Evolutionary conservation across 2,797 vertebrate species (phyloP).

Genomic region (Ispidina lecontei): DNA sequence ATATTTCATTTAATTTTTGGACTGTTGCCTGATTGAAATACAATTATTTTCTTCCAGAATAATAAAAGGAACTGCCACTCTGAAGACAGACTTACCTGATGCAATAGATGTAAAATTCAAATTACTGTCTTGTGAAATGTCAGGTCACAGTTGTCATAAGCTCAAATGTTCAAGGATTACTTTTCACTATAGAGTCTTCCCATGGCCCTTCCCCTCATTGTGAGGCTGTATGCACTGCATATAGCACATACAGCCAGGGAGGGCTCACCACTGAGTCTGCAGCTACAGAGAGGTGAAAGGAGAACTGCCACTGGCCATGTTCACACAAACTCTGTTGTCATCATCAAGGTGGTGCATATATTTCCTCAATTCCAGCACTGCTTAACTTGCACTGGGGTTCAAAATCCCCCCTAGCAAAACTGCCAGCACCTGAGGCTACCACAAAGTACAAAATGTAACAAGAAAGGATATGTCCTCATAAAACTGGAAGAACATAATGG

Average conservation of each 20-base stretch:
- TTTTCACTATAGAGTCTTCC: neutral
- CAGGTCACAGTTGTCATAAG: neutral
- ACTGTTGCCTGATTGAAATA: neutral
- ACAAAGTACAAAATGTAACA: neutral
- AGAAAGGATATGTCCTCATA: neutral
- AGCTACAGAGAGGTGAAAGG: neutral
- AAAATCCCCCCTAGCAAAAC: neutral
- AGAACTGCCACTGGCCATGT: neutral
- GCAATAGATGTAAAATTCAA: neutral
- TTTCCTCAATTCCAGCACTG: neutral
- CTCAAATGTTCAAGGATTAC: neutral
- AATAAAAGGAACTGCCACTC: neutral
- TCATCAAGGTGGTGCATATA: neutral
- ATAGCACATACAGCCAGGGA: neutral
- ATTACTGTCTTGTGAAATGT: neutral
- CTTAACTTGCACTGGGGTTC: neutral
- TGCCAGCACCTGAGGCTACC: neutral
- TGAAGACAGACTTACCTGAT: slow-evolving; percentile 13
- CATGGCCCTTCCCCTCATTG: neutral
- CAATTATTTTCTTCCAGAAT: neutral
- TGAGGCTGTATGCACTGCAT: neutral
- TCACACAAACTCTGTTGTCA: neutral
- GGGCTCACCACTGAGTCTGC: neutral
- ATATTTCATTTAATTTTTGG: neutral
- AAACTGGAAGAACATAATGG: neutral